A percentile compares a stretch with the other conserved stretches of the same genome.
phyloP scores from a whole-genome alignment of 2,888 invertebrate species.

The Platycnemis pennipes region DNA sequence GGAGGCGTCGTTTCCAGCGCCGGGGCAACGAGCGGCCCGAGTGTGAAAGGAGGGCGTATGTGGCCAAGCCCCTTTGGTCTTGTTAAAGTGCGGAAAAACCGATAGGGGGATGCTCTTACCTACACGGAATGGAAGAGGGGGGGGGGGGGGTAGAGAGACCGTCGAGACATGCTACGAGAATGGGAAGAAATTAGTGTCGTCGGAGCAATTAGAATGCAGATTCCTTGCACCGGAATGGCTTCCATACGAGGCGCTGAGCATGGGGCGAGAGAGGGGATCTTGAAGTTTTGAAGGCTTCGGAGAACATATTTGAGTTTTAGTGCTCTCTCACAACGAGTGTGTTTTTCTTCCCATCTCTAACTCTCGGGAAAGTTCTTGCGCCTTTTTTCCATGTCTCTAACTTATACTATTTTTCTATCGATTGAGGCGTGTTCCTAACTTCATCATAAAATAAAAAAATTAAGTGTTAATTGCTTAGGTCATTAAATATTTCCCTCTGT shows the following conservation, averaged over 20 bases:
- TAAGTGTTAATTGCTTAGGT: no score
- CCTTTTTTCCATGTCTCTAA: neutral
- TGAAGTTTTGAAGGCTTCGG: conserved; percentile 8
- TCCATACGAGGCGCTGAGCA: neutral
- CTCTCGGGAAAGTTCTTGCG: neutral
- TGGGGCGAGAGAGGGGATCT: neutral
- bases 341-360: neutral
- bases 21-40: neutral
- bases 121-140: neutral
- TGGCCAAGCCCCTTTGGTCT: neutral
- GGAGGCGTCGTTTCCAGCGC: neutral
- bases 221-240: conserved; percentile 2
- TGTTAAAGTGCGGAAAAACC: neutral
- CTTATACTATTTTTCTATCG: neutral
- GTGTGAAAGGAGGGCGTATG: neutral
- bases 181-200: conserved; percentile 50
- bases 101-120: neutral
- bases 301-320: neutral
- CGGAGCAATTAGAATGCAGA: conserved; percentile 38
- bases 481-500: no score
- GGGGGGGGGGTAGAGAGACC: neutral
- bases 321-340: neutral
- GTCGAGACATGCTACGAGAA: conserved; percentile 8
- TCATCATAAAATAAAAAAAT: no score
- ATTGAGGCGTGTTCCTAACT: neutral